These are phyloP conservation scores for Vultur gryphus DNA, from an alignment of 2,797 vertebrate species.

Conservation along the genomic window DNA sequence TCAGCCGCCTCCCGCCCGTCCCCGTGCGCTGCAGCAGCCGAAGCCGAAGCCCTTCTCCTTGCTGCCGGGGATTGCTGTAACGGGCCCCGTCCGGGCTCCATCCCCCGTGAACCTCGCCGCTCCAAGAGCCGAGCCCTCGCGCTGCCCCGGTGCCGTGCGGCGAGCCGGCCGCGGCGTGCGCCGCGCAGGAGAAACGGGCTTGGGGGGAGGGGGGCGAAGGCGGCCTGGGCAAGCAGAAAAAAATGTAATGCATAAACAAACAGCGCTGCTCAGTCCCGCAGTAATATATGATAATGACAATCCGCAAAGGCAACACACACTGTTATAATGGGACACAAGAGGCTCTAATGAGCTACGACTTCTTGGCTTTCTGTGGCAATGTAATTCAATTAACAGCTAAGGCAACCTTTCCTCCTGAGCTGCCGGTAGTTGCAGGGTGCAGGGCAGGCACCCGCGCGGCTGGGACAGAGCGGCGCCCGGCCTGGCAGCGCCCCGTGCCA, in stretches of 20 bases:
- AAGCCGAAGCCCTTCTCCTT: background rate
- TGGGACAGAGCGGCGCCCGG: background rate
- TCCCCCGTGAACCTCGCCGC: background rate
- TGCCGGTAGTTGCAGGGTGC: background rate
- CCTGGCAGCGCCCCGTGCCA: background rate
- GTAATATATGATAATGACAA: slow-evolving; percentile 58
- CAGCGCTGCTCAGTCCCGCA: slow-evolving; percentile 38
- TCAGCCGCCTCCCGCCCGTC: background rate
- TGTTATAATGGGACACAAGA: slow-evolving; percentile 59
- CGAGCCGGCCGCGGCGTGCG: background rate
- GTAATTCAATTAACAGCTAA: slow-evolving; percentile 67
- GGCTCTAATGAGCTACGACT: slow-evolving; percentile 66
- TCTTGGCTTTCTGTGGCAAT: slow-evolving; percentile 58
- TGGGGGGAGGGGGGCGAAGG: background rate
- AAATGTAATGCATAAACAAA: slow-evolving; percentile 52
- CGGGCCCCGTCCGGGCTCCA: background rate
- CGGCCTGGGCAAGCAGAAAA: background rate
- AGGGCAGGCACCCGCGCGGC: background rate
- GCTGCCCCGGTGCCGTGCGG: background rate
- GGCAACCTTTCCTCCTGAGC: slow-evolving; percentile 36
- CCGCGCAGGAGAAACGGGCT: background rate
- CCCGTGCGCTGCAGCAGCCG: background rate
- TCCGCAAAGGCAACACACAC: slow-evolving; percentile 47
- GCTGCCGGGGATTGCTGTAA: background rate
- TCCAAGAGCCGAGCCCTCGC: background rate